A percentile compares a stretch with the other conserved stretches of the same genome.
Conservation (phyloP, 2,888 invertebrate genomes). For the Lasioglossum zephyrum region DNA sequence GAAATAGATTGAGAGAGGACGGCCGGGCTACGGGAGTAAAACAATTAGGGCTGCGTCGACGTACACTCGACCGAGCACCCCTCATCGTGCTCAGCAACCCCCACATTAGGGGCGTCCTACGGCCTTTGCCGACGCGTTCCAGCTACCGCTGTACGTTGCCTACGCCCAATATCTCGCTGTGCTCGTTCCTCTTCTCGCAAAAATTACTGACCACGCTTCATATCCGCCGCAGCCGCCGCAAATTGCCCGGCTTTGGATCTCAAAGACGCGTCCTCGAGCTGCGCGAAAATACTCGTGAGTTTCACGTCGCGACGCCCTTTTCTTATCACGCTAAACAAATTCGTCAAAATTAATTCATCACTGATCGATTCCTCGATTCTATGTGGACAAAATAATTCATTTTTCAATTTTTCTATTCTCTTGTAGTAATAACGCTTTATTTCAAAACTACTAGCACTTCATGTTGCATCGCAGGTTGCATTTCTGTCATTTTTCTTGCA, state of each 20-base stretch:
- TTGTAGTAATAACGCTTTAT: too few relatives aligned
- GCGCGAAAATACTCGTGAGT: background rate
- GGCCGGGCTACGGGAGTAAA: constrained; percentile 80
- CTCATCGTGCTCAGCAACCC: constrained; percentile 69
- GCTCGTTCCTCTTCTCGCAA: constrained; percentile 18
- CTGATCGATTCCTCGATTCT: too few relatives aligned
- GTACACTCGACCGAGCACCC: constrained; percentile 82
- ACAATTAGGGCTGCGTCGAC: constrained; percentile 82
- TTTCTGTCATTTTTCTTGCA: too few relatives aligned
- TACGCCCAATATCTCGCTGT: constrained; percentile 50
- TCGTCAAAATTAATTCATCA: too few relatives aligned
- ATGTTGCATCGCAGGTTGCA: too few relatives aligned
- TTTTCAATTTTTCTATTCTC: too few relatives aligned
- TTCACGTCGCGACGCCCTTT: background rate
- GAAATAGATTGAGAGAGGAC: constrained; percentile 81
- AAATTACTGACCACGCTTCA: constrained; percentile 18
- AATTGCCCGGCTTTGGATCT: background rate
- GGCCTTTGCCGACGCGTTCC: constrained; percentile 69
- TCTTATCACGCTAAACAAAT: too few relatives aligned
- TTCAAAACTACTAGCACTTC: too few relatives aligned
- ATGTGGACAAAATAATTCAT: too few relatives aligned
- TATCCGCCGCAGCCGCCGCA: background rate
- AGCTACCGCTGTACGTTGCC: constrained; percentile 49
- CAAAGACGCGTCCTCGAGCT: background rate
- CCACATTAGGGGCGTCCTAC: constrained; percentile 69